A percentile compares a stretch with the other conserved stretches of the same genome.
These are phyloP conservation scores for Drosophila varians DNA, from an alignment of 1,140 invertebrate species.

Conservation along the genomic window DNA sequence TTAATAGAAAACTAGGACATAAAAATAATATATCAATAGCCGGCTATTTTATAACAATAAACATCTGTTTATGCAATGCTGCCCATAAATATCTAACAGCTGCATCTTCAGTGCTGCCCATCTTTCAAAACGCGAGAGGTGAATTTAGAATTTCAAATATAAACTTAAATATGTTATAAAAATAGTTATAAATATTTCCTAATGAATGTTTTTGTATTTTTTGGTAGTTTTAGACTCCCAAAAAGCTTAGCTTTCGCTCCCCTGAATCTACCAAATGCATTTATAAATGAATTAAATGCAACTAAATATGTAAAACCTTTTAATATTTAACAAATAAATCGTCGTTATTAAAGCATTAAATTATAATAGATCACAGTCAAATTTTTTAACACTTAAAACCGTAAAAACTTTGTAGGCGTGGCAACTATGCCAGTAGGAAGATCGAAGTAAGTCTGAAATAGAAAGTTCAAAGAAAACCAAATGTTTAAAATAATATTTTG, in stretches of 20 bases:
- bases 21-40: constrained; percentile 28
- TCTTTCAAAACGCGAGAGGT: neutral
- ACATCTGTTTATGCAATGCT: constrained; percentile 22
- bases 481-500: neutral
- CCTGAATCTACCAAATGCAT: no score
- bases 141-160: neutral
- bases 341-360: neutral
- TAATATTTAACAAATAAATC: neutral
- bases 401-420: neutral
- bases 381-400: neutral
- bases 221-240: no score
- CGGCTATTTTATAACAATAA: constrained; percentile 27
- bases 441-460: constrained; percentile 60
- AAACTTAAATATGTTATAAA: neutral
- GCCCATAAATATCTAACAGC: neutral
- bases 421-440: constrained; percentile 39
- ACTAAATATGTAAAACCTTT: neutral
- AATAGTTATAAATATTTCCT: no score
- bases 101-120: neutral
- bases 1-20: constrained; percentile 27
- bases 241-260: no score
- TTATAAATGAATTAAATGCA: neutral
- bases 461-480: constrained; percentile 3
- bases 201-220: no score
- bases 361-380: neutral